Evolutionary conservation across 2,113 vertebrate species (phyloP), one percentile per base, ranked within the genome.

Genomic region (Macaca fascicularis): DNA sequence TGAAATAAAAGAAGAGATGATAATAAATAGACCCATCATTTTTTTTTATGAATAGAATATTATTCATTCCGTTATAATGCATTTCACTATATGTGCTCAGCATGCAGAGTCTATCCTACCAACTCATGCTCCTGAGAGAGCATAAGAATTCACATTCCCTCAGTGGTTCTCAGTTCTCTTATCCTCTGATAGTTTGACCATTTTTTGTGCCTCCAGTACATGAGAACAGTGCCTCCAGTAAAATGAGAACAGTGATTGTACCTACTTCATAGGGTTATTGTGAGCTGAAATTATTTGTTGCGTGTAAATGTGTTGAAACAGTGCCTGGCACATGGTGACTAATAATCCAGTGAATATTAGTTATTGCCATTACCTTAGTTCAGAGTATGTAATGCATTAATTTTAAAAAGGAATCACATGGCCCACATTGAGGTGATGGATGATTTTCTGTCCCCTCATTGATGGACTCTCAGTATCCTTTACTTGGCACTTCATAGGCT

Each of bases 1-100:
- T 75, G 25, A 83, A 86, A 48, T 89, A 48, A 89, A 40, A 67
- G 40, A 52, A 89, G 55, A 72, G 40, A 45, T 64, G 78, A 55
- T 72, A 70, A 38, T 38, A 79, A 74, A 38, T 61, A 69, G 75
- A 22, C 25, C 43, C 11, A n/a, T 43, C 40, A 32, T 50, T 86
- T 97, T 89, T 38, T 40, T 50, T 0, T 50, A 0, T 61, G 25
- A 89, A 23, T 16, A 55, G 82, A 84, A 16, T 52, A n/a, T 80
- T 89, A 48, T 50, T 89, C 43, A 74, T 61, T 79, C n/a, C 2
- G 7, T 32, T 64, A 35, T 69, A 64, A 8, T 22, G 30, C 45
- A 40, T 67, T 83, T 89, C 25, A 16, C 35, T 84, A 0, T 50
- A 20, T 0, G 1, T 22, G 11, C 23, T 4, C 23, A n/a, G 75